These are phyloP conservation scores for Thamnaconus septentrionalis DNA, from an alignment of 2,113 vertebrate species.

Conservation along the genomic window DNA sequence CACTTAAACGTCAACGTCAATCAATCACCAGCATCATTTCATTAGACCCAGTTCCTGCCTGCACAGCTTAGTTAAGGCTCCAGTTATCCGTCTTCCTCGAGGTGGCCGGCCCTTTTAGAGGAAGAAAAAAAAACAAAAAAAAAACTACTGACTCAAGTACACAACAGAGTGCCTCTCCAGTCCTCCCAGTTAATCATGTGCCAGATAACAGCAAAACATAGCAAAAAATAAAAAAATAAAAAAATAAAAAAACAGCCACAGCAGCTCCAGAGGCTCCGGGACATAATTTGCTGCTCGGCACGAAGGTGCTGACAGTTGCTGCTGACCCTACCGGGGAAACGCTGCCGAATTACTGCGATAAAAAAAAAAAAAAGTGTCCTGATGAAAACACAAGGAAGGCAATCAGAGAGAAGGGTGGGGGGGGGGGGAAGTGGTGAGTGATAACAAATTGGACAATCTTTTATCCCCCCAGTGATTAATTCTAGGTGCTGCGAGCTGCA, in stretches of 20 bases:
- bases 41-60: no score
- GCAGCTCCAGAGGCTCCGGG: conserved; percentile 24
- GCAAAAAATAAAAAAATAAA: background rate
- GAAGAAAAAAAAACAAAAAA: no score
- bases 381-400: conserved; percentile 60
- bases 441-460: conserved; percentile 54
- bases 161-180: conserved; percentile 10
- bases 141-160: background rate
- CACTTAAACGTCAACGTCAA: no score
- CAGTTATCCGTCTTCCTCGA: no score
- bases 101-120: no score
- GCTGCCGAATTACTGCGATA: conserved; percentile 54
- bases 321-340: conserved; percentile 43
- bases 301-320: conserved; percentile 39
- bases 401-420: conserved; percentile 50
- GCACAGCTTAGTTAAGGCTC: no score
- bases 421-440: conserved; percentile 43
- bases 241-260: conserved; percentile 1
- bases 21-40: no score
- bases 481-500: conserved; percentile 44
- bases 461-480: conserved; percentile 68
- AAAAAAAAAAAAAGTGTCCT: conserved; percentile 47
- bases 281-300: conserved; percentile 37
- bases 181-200: conserved; percentile 14
- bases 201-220: conserved; percentile 31